Evolutionary conservation across 1,140 invertebrate species (phyloP).

Genomic region (Helicoverpa armigera): DNA sequence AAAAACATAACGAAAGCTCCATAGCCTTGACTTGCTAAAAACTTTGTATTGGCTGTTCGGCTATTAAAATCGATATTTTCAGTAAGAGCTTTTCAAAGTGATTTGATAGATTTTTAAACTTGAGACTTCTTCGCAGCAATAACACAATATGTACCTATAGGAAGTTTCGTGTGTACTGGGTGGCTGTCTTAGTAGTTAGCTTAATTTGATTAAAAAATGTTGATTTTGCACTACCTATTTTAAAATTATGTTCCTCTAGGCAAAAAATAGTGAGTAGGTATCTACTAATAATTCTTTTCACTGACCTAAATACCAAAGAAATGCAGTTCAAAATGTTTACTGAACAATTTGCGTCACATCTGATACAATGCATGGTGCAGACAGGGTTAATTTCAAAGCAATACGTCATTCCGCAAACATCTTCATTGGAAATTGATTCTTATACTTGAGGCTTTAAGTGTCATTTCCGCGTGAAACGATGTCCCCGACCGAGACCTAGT

Average conservation of each 20-base stretch:
- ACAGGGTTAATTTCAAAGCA: slow-evolving; percentile 56
- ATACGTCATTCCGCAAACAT: slow-evolving; percentile 21
- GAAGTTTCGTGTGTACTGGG: too few relatives aligned
- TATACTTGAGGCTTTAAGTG: neutral
- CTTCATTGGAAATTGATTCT: slow-evolving; percentile 49
- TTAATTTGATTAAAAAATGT: too few relatives aligned
- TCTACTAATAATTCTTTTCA: neutral
- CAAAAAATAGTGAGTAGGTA: neutral
- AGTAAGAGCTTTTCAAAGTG: too few relatives aligned
- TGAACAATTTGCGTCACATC: slow-evolving; percentile 53
- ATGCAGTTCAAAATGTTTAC: slow-evolving; percentile 43
- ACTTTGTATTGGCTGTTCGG: too few relatives aligned
- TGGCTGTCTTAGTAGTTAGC: too few relatives aligned
- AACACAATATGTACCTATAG: too few relatives aligned
- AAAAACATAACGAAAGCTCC: too few relatives aligned
- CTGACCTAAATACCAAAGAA: slow-evolving; percentile 27
- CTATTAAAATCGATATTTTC: too few relatives aligned
- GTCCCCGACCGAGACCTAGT: slow-evolving; percentile 73
- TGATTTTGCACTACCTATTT: too few relatives aligned
- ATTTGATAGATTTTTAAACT: too few relatives aligned
- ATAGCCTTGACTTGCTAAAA: neutral
- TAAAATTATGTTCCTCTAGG: too few relatives aligned
- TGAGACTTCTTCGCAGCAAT: too few relatives aligned
- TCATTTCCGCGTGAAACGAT: slow-evolving; percentile 7
- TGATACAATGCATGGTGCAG: slow-evolving; percentile 44